Base-by-base conservation (phyloP, 2,888 invertebrate genomes). In the Papilio demoleus region DNA sequence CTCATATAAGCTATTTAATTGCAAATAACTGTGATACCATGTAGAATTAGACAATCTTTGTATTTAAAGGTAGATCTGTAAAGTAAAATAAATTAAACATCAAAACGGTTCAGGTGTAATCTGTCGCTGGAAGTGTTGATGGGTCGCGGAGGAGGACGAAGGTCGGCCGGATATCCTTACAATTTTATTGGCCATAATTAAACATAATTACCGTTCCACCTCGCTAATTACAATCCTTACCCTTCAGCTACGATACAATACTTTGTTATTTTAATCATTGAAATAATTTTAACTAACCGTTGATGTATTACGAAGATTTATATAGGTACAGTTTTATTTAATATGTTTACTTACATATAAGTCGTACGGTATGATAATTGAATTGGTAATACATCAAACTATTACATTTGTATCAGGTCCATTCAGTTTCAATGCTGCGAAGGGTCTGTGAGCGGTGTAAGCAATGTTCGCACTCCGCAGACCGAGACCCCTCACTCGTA, bases 151-250 rank as follows among this genome's bases (percentile, higher is more conserved):
- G 14, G 14, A n/a, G 14, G 50, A 6, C 24, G 24, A 19, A 53
- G 42, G 56, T 17, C 12, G 31, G 42, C 27, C 12, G 31, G 42
- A 40, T 31, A 17, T 42, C 65, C 19, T 65, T 65, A 31, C 40
- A 31, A 31, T 65, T 64, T 65, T 58, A 65, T 65, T 58, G 40
- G 27, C 40, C 38, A 31, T 17, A 56, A 65, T 65, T 40, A 58
- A 65, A 65, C 31, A 56, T 56, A 65, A 65, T 65, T 42, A 56
- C 42, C 19, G 31, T 17, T 53, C 31, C 19, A 56, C 56, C 38
- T 53, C 36, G 36, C 64, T 64, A 65, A 65, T 65, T 65, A 65
- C 65, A 56, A 40, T 53, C 40, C 5, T 19, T 27, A 36, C 36
- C 66, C 36, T 36, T n/a, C 12, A 31, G 40, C 42, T 38, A 38